Evolutionary conservation across 2,113 vertebrate species (phyloP).

Genomic region (Podarcis cretensis): DNA sequence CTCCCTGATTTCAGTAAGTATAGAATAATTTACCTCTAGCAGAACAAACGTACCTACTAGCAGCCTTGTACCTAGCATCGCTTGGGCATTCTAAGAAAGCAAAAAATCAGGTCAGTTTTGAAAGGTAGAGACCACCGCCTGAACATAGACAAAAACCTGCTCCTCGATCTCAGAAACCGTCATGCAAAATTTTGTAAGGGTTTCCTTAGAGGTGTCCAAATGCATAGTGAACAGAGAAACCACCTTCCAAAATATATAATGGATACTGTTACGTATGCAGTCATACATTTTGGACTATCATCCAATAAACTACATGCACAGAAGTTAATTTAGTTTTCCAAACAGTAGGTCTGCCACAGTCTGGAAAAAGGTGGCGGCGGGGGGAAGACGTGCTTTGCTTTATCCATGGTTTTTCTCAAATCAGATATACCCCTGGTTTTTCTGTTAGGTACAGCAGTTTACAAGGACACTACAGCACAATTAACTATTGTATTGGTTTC

Average conservation of each 20-base stretch:
- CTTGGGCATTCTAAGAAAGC: too few relatives aligned
- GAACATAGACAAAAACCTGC: too few relatives aligned
- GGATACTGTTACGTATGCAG: neutral
- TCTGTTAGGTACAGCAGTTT: neutral
- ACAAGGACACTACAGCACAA: neutral
- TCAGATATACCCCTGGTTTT: neutral
- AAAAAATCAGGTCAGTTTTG: too few relatives aligned
- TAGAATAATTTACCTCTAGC: neutral
- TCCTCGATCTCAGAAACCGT: too few relatives aligned
- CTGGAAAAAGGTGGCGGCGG: neutral
- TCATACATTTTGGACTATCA: neutral
- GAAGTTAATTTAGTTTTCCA: neutral
- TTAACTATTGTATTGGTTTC: neutral
- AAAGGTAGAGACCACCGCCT: too few relatives aligned
- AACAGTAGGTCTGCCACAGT: neutral
- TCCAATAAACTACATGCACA: neutral
- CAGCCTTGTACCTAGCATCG: too few relatives aligned
- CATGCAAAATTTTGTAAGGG: too few relatives aligned
- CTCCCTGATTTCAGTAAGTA: neutral
- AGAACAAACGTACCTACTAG: neutral
- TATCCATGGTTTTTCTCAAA: neutral
- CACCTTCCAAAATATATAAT: neutral
- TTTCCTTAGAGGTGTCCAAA: too few relatives aligned
- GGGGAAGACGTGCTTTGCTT: too few relatives aligned
- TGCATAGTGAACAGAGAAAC: too few relatives aligned